Conservation (phyloP, 2,113 vertebrate genomes). For the Helogale parvula region DNA sequence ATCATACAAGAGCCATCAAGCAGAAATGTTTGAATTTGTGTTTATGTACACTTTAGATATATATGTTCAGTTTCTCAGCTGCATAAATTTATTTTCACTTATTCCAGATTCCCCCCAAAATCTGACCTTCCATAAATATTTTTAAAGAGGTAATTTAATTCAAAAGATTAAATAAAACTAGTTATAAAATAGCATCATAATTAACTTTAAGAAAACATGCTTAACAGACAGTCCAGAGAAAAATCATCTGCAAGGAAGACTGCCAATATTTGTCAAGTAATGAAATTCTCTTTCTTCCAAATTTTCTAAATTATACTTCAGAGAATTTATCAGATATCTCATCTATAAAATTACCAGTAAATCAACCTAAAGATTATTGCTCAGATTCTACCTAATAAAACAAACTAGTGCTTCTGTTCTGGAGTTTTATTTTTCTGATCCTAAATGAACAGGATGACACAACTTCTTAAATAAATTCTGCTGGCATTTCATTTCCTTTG, state of each 20-base stretch:
- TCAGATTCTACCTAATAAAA: slow-evolving; percentile 57
- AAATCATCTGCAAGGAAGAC: background rate
- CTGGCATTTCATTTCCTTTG: slow-evolving; percentile 53
- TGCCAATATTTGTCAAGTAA: slow-evolving; percentile 8
- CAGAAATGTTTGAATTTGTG: slow-evolving; percentile 18
- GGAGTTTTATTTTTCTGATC: slow-evolving; percentile 54
- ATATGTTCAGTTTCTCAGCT: slow-evolving; percentile 48
- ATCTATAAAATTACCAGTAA: slow-evolving; percentile 30
- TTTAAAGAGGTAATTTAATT: slow-evolving; percentile 27
- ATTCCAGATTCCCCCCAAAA: slow-evolving; percentile 62
- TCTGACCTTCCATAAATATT: slow-evolving; percentile 25
- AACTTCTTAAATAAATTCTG: slow-evolving; percentile 43
- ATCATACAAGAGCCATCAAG: background rate
- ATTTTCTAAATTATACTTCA: slow-evolving; percentile 54
- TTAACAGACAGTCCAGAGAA: slow-evolving; percentile 49
- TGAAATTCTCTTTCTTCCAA: background rate
- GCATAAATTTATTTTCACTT: slow-evolving; percentile 50
- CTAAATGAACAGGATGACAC: slow-evolving; percentile 22
- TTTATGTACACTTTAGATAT: background rate
- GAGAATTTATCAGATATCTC: slow-evolving; percentile 30
- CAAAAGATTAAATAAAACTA: slow-evolving; percentile 58
- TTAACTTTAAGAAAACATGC: slow-evolving; percentile 37
- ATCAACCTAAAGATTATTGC: slow-evolving; percentile 20
- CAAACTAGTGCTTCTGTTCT: background rate
- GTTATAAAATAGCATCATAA: slow-evolving; percentile 59